Evolutionary conservation across 2,113 vertebrate species (phyloP), one percentile per base, ranked within the genome.

Genomic region (Austrofundulus limnaeus): DNA sequence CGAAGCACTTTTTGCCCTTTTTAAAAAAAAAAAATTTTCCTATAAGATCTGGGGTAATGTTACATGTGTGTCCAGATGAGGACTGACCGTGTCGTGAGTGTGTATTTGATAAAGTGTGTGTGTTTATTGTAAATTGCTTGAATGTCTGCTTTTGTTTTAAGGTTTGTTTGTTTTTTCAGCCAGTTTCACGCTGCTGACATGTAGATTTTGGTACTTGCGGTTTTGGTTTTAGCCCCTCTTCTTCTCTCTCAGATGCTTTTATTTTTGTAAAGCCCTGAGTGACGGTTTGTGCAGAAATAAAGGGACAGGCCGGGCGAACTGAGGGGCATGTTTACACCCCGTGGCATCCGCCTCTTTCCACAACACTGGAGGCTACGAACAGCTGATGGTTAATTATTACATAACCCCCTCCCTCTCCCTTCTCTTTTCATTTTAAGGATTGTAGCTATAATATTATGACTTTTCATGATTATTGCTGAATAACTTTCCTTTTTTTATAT

Each of bases 1-100:
- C 72, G 83, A 59, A 87, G 87, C 84, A 88, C 86, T 90, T 89
- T 85, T 76, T 38, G 50, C 41, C 2, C 11, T 24, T n/a, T 55
- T 59, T 39, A n/a, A n/a, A n/a, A n/a, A n/a, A n/a, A n/a, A n/a
- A n/a, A n/a, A n/a, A n/a, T n/a, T 39, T 61, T 8, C 20, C 16
- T 11, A 66, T 59, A 63, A 69, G 31, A 31, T 80, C 66, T 77
- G 50, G 63, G 57, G 56, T 64, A 19, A 51, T 71, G 43, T 25
- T 69, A 62, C 39, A 58, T 51, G 47, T 39, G 41, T 37, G 21
- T 50, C 28, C 1, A 69, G 16, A 50, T 54, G 60, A 78, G 78
- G 82, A 63, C 54, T 52, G 14, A 21, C 56, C 23, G 39, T 48
- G 80, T 82, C 72, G 68, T 62, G 31, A 66, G 70, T 45, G 64